phyloP scores from a whole-genome alignment of 2,888 invertebrate species.

The Anarsia innoxiella region DNA sequence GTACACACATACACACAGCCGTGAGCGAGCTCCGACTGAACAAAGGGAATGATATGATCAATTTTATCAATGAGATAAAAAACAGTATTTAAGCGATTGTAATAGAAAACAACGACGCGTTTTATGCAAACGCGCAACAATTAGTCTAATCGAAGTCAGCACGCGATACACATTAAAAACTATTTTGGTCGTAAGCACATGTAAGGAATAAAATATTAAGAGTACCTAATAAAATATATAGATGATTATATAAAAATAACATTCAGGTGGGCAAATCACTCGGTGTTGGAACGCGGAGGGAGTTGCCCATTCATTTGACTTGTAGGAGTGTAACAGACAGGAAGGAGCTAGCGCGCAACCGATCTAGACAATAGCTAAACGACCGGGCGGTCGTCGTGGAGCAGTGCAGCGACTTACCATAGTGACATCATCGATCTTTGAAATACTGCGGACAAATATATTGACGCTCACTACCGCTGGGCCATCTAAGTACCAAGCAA shows the following conservation, averaged over 20 bases:
- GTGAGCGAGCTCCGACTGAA: too few relatives aligned
- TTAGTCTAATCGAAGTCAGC: too few relatives aligned
- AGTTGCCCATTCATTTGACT: conserved; percentile 74
- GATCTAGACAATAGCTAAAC: too few relatives aligned
- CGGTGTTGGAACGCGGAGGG: conserved; percentile 41
- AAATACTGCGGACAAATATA: conserved; percentile 99
- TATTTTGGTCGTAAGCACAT: conserved; percentile 75
- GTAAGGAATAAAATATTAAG: conserved; percentile 53
- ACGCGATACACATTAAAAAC: too few relatives aligned
- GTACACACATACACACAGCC: too few relatives aligned
- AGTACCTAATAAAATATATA: background rate
- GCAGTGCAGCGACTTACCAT: conserved; percentile 96
- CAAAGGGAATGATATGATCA: too few relatives aligned
- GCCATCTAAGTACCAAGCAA: conserved; percentile 83
- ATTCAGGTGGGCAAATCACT: conserved; percentile 57
- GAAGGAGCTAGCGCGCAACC: conserved; percentile 43
- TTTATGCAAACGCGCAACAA: too few relatives aligned
- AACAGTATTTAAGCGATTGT: too few relatives aligned
- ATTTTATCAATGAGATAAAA: too few relatives aligned
- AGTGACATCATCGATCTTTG: conserved; percentile 99
- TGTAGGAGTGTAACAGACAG: too few relatives aligned
- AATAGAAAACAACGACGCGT: too few relatives aligned
- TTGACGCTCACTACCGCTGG: conserved; percentile 97
- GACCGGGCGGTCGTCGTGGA: conserved; percentile 53
- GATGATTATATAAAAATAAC: conserved; percentile 37